A percentile compares a stretch with the other conserved stretches of the same genome.
Conservation (phyloP, 1,140 invertebrate genomes). For the Leucophenga varia region DNA sequence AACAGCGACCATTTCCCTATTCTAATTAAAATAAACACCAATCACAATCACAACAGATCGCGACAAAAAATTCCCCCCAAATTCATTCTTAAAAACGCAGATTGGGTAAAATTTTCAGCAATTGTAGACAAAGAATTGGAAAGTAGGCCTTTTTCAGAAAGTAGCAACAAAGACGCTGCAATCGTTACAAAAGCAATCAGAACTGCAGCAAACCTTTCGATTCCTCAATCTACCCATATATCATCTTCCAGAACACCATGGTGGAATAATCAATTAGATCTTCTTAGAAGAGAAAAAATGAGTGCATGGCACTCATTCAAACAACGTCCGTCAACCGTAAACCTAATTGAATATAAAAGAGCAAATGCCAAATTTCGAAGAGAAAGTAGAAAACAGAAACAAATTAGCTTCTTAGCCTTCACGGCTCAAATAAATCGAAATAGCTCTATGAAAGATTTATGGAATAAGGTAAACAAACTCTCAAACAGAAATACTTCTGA, state of each 20-base stretch:
- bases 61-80: too few relatives aligned
- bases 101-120: too few relatives aligned
- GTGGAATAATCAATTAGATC: slow-evolving; percentile 1
- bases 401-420: neutral
- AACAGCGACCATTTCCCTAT: slow-evolving; percentile 3
- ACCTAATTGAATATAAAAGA: slow-evolving; percentile 1
- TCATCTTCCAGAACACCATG: neutral
- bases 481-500: neutral
- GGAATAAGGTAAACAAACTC: slow-evolving; percentile 1
- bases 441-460: neutral
- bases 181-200: neutral
- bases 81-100: too few relatives aligned
- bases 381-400: neutral
- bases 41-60: neutral
- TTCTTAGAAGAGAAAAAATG: slow-evolving; percentile 4
- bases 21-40: neutral
- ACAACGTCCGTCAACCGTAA: neutral
- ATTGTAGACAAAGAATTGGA: neutral
- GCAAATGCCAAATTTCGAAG: slow-evolving; percentile 4
- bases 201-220: neutral
- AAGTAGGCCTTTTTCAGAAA: neutral
- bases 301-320: neutral
- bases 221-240: slow-evolving; percentile 1
- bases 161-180: neutral
- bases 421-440: neutral